Evolutionary conservation across 2,888 invertebrate genomes (phyloP), one percentile per base, ranked within the genome.

Genomic region (Drosophila robusta): DNA sequence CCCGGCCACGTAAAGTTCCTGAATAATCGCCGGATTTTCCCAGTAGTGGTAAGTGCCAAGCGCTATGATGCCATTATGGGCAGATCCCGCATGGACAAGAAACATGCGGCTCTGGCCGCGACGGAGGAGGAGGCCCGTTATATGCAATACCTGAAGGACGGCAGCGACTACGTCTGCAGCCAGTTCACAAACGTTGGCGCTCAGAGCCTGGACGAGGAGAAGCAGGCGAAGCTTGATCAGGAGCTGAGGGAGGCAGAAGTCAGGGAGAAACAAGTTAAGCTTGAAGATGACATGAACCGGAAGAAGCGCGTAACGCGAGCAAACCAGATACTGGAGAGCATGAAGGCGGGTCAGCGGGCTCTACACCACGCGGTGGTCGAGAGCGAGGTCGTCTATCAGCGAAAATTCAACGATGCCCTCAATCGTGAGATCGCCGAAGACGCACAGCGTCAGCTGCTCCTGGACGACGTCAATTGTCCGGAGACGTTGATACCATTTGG

Each of bases 271-370:
- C 49, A 69, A 22, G 47, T 50, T 2, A 18, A 22, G 16, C n/a
- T 71, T 11, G 58, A 47, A 18, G 71, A 63, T 3, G 78, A 75
- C 2, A 67, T 57, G 0, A 4, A 47, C 8, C 87, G 83, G 7
- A 83, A 78, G 18, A 70, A 83, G n/a, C 78, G 87, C 0, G 57
- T 83, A 3, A 11, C 70, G 5, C 51, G 87, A 5, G 82, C 82
- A 3, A 73, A 72, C 34, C 1, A 34, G 34, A 34, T 34, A 24
- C 11, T 88, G 18, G 54, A 86, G 0, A 36, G 66, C 18, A n/a
- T 85, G 24, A 85, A 85, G 46, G 65, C 71, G 0, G 89, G 87
- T 8, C 80, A 64, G 8, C 26, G 52, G 1, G 65, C 69, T 0
- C 41, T 84, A 1, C 75, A 63, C n/a, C 67, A 47, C 42, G 88